Conservation (phyloP, 2,888 invertebrate genomes). For the Periphyllus acericola region DNA sequence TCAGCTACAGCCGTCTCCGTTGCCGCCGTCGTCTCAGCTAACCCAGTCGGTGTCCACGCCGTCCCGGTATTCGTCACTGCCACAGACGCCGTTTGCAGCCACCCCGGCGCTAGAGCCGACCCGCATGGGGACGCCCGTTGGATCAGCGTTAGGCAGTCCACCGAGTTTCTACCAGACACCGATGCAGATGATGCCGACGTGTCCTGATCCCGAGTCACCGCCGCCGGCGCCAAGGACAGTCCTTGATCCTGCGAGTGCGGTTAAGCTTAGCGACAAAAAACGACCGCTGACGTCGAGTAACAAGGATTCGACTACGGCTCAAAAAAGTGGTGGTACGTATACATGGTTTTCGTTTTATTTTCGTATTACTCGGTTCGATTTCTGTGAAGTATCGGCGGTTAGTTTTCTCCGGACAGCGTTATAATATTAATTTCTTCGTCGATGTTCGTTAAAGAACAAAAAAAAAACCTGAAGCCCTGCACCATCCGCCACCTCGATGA, state of each 20-base stretch:
- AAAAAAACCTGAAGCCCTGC: no score
- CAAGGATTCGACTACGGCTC: neutral
- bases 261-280: neutral
- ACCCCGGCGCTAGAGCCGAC: neutral
- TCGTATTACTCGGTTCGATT: no score
- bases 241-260: neutral
- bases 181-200: constrained; percentile 14
- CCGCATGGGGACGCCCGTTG: neutral
- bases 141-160: neutral
- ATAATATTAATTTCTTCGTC: no score
- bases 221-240: no score
- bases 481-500: no score
- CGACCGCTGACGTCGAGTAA: neutral
- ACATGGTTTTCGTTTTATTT: neutral
- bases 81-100: neutral
- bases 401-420: no score
- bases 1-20: no score
- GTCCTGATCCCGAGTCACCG: neutral
- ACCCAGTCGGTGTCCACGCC: neutral
- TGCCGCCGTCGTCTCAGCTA: neutral
- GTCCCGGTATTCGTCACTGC: neutral
- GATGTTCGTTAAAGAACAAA: no score
- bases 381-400: no score
- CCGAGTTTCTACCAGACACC: constrained; percentile 29
- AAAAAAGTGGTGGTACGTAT: neutral